phyloP scores from a whole-genome alignment of 2,888 invertebrate species.

The Alcis repandata region DNA sequence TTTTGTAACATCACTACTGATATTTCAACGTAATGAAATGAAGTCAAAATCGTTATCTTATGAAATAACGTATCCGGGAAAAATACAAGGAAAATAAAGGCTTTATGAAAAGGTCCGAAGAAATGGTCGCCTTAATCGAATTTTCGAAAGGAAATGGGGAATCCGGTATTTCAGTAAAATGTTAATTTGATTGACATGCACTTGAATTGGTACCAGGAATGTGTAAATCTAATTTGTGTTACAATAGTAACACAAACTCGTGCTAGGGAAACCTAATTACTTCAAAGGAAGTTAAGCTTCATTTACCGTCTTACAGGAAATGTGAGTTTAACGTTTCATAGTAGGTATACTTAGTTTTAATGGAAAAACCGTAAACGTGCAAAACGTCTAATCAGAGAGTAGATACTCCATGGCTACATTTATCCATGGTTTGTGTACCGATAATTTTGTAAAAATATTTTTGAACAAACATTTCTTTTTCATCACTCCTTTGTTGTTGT shows the following conservation, averaged over 20 bases:
- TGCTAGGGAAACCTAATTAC: no score
- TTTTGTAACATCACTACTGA: conserved; percentile 34
- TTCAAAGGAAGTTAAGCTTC: no score
- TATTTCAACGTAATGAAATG: conserved; percentile 39
- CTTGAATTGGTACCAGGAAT: background rate
- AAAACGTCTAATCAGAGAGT: background rate
- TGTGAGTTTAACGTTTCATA: no score
- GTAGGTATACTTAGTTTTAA: no score
- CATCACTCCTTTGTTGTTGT: conserved; percentile 12
- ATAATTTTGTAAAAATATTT: conserved; percentile 1
- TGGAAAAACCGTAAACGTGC: no score
- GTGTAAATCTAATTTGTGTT: background rate
- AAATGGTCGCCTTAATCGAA: conserved; percentile 23
- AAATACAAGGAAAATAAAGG: conserved; percentile 33
- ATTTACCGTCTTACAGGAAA: no score
- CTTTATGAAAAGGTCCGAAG: conserved; percentile 17
- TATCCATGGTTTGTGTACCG: conserved; percentile 2
- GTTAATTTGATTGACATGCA: conserved; percentile 11
- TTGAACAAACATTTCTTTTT: conserved; percentile 7
- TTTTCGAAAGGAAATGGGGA: conserved; percentile 23
- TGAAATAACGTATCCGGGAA: conserved; percentile 31
- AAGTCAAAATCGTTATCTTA: conserved; percentile 38
- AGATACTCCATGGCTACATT: background rate
- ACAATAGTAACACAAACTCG: no score
- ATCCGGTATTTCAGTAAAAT: conserved; percentile 12